phyloP scores from a whole-genome alignment of 2,113 vertebrate genomes.

The Nettapus auritus region DNA sequence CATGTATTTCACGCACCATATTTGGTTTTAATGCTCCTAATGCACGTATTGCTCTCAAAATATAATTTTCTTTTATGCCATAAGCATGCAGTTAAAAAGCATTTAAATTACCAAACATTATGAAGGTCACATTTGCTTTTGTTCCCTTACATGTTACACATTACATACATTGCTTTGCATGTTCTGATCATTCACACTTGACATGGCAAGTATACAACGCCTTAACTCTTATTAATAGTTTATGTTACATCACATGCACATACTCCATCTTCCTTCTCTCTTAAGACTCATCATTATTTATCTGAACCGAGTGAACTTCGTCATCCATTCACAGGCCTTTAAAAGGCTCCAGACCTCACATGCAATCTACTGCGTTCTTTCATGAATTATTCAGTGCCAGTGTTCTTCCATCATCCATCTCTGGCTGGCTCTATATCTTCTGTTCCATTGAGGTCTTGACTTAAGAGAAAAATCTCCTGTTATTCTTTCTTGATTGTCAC shows the following conservation, averaged over 20 bases:
- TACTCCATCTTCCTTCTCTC: constrained; percentile 16
- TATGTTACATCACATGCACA: constrained; percentile 11
- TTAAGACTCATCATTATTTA: constrained; percentile 7
- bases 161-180: not conserved
- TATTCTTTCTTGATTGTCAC: constrained; percentile 20
- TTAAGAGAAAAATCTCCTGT: constrained; percentile 36
- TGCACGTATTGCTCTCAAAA: not conserved
- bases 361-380: not conserved
- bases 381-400: constrained; percentile 37
- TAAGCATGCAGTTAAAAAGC: not conserved
- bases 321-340: constrained; percentile 12
- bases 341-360: not conserved
- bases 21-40: not conserved
- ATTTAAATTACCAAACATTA: not conserved
- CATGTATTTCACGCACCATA: not conserved
- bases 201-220: not conserved
- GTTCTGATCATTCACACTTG: constrained; percentile 18
- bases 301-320: not conserved
- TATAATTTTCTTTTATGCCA: not conserved
- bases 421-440: constrained; percentile 31
- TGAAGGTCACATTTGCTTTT: not conserved
- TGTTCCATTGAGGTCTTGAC: constrained; percentile 3
- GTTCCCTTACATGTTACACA: not conserved
- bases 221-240: constrained; percentile 37
- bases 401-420: constrained; percentile 26